Percentiles rank a stretch among this genome's conserved stretches.
Evolutionary conservation across 2,888 invertebrate genomes (phyloP).

Genomic region (Liodrosophila aerea): DNA sequence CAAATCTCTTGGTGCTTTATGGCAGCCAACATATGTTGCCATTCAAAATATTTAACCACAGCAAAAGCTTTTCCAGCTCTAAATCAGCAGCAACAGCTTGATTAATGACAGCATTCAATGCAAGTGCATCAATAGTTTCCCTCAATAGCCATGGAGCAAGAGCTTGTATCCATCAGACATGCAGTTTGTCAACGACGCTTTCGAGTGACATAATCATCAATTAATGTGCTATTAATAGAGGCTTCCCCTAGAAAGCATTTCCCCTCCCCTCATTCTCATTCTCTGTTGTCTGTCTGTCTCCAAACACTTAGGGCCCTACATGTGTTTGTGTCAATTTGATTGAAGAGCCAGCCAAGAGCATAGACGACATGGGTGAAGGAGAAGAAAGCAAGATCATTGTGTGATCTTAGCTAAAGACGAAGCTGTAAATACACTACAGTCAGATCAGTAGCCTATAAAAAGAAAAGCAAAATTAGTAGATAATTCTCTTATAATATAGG

Average conservation of each 20-base stretch:
- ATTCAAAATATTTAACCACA: constrained; percentile 79
- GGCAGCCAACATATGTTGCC: constrained; percentile 77
- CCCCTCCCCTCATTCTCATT: background rate
- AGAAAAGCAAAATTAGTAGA: background rate
- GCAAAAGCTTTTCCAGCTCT: constrained; percentile 31
- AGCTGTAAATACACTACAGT: constrained; percentile 16
- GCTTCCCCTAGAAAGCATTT: constrained; percentile 26
- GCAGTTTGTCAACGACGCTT: constrained; percentile 79
- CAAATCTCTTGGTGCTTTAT: constrained; percentile 75
- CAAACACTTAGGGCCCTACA: constrained; percentile 69
- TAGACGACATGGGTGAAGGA: constrained; percentile 17
- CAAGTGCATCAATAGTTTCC: constrained; percentile 63
- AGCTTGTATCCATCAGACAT: constrained; percentile 65
- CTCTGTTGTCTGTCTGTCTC: constrained; percentile 18
- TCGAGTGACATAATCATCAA: constrained; percentile 80
- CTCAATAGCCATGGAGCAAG: constrained; percentile 16
- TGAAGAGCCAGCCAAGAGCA: constrained; percentile 49
- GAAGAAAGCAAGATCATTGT: constrained; percentile 6
- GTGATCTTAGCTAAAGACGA: background rate
- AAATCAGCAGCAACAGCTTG: constrained; percentile 32
- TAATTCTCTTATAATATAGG: too few relatives aligned
- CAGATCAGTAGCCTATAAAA: background rate
- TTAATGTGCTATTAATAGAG: constrained; percentile 79
- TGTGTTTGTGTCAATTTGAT: constrained; percentile 75
- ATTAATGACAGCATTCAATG: constrained; percentile 72